phyloP scores from a whole-genome alignment of 2,888 invertebrate species.

The Plagiodera versicolora region DNA sequence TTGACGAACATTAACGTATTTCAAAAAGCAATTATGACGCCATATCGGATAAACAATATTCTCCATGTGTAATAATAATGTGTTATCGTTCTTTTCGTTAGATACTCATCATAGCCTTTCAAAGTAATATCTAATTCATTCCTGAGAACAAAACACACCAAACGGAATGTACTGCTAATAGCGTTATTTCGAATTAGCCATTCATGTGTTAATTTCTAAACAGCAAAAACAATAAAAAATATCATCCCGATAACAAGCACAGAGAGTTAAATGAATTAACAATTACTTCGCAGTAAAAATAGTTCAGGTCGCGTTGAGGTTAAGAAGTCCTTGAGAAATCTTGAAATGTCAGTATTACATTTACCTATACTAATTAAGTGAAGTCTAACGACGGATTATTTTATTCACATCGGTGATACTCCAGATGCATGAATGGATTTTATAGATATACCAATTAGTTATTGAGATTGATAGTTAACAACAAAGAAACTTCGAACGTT shows the following conservation, averaged over 20 bases:
- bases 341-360: slow-evolving; percentile 5
- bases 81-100: too few species aligned
- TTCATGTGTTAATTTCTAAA: background rate
- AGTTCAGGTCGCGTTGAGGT: slow-evolving; percentile 17
- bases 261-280: background rate
- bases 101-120: too few species aligned
- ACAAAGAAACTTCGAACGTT: too few species aligned
- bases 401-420: background rate
- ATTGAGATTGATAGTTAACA: too few species aligned
- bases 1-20: too few species aligned
- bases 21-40: too few species aligned
- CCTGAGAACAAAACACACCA: background rate
- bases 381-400: background rate
- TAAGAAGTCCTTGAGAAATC: slow-evolving; percentile 17
- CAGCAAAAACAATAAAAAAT: background rate
- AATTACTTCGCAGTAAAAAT: slow-evolving; percentile 7
- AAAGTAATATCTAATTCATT: too few species aligned
- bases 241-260: slow-evolving; percentile 1
- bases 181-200: background rate
- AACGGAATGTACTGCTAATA: background rate
- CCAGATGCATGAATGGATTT: too few species aligned
- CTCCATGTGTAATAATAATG: too few species aligned
- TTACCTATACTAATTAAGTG: background rate
- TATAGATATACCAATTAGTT: background rate
- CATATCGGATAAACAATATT: too few species aligned